Conservation (phyloP, 1,140 invertebrate genomes). For the Euura saliciscinereae region DNA sequence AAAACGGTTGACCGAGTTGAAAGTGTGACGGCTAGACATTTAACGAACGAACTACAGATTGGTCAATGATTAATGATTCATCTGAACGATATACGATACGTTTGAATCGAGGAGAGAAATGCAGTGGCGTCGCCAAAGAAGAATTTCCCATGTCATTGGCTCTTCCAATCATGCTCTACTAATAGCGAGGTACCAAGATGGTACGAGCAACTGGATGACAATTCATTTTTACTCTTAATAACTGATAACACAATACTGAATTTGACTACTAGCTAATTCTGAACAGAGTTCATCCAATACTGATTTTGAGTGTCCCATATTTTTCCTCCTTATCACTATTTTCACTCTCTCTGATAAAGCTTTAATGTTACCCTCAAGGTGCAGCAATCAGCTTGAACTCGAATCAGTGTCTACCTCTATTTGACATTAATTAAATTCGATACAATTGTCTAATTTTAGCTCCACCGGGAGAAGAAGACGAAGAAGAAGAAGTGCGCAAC, state of each 20-base stretch:
- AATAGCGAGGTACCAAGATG: slow-evolving; percentile 57
- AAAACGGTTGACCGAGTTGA: neutral
- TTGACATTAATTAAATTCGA: neutral
- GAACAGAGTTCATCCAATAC: no score
- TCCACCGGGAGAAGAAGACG: slow-evolving; percentile 55
- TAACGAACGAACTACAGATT: neutral
- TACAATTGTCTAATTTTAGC: slow-evolving; percentile 34
- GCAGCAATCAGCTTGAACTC: neutral
- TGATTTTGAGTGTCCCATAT: no score
- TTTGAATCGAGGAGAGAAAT: slow-evolving; percentile 28
- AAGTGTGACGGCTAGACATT: neutral
- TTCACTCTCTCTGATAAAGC: no score
- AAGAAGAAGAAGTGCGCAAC: slow-evolving; percentile 50
- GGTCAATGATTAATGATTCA: neutral
- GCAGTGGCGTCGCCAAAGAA: slow-evolving; percentile 58
- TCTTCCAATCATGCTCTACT: slow-evolving; percentile 56
- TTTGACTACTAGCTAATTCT: no score
- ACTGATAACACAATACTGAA: neutral
- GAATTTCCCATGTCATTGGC: slow-evolving; percentile 56
- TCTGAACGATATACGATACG: neutral
- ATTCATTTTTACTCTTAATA: neutral
- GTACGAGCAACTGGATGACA: slow-evolving; percentile 40
- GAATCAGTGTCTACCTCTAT: neutral
- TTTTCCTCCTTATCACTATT: no score
- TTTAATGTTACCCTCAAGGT: neutral